Evolutionary conservation across 2,113 vertebrate genomes (phyloP).

Genomic region (Channa maculata): DNA sequence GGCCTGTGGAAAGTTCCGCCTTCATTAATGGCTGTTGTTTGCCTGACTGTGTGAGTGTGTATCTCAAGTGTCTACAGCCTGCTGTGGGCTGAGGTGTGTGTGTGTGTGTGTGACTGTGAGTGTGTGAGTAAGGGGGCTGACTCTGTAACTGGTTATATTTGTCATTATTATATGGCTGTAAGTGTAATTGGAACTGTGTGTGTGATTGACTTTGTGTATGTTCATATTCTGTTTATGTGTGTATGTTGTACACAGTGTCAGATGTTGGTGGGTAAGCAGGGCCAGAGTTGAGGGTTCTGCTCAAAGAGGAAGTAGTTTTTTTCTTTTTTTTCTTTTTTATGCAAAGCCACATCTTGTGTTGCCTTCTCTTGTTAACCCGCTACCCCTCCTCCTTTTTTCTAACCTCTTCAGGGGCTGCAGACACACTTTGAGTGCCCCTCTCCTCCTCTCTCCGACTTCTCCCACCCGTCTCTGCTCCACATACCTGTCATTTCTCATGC

Average conservation of each 20-base stretch:
- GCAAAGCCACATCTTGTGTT: conserved; percentile 70
- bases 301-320: conserved; percentile 58
- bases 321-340: conserved; percentile 69
- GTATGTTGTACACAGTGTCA: conserved; percentile 1
- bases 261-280: conserved; percentile 4
- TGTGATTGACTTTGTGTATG: neutral
- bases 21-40: conserved; percentile 73
- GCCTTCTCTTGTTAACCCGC: conserved; percentile 56
- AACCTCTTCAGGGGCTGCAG: conserved; percentile 46
- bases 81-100: conserved; percentile 1
- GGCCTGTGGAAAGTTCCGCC: conserved; percentile 75
- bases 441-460: neutral
- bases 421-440: conserved; percentile 34
- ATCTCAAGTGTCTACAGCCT: conserved; percentile 39
- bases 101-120: conserved; percentile 14
- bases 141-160: conserved; percentile 27
- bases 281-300: conserved; percentile 8
- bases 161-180: neutral
- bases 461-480: conserved; percentile 24
- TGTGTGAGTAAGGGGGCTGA: neutral
- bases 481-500: conserved; percentile 60
- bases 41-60: conserved; percentile 59
- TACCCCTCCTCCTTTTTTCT: neutral
- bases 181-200: conserved; percentile 4
- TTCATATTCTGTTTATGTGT: neutral